Conservation (phyloP, 1,140 invertebrate genomes). For the Trichoplusia ni region DNA sequence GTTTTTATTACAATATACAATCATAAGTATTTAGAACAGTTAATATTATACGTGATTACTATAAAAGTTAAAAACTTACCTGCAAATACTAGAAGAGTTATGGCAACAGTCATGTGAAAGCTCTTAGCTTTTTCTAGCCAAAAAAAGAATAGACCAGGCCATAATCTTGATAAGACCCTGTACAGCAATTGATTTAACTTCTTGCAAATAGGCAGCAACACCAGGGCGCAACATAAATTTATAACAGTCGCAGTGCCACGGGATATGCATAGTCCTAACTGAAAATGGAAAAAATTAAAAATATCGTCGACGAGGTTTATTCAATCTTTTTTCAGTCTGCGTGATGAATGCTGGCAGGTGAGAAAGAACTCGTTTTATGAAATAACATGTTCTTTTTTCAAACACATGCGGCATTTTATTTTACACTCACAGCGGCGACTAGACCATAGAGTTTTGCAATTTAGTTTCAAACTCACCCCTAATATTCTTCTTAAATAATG, state of each 20-base stretch:
- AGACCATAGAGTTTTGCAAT: not conserved
- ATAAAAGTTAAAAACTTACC: conserved; percentile 51
- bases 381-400: conserved; percentile 14
- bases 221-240: conserved; percentile 66
- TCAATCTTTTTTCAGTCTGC: conserved; percentile 23
- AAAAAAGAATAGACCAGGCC: conserved; percentile 71
- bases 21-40: not conserved
- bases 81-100: conserved; percentile 65
- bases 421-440: not conserved
- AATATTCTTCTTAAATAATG: conserved; percentile 69
- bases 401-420: not conserved
- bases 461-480: conserved; percentile 58
- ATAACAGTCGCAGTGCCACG: conserved; percentile 69
- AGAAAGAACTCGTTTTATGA: conserved; percentile 23
- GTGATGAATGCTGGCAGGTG: conserved; percentile 23
- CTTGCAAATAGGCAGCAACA: conserved; percentile 71
- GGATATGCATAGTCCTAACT: conserved; percentile 72
- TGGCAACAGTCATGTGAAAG: conserved; percentile 73
- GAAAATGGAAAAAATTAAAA: conserved; percentile 44
- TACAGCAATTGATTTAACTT: conserved; percentile 72
- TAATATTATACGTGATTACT: not conserved
- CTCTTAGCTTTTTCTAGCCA: conserved; percentile 74
- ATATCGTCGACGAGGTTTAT: conserved; percentile 12
- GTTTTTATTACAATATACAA: no score
- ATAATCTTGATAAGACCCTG: conserved; percentile 56